Percentiles rank a stretch among this genome's conserved stretches.
Conservation (phyloP, 2,113 vertebrate species). For the Pelobates fuscus region DNA sequence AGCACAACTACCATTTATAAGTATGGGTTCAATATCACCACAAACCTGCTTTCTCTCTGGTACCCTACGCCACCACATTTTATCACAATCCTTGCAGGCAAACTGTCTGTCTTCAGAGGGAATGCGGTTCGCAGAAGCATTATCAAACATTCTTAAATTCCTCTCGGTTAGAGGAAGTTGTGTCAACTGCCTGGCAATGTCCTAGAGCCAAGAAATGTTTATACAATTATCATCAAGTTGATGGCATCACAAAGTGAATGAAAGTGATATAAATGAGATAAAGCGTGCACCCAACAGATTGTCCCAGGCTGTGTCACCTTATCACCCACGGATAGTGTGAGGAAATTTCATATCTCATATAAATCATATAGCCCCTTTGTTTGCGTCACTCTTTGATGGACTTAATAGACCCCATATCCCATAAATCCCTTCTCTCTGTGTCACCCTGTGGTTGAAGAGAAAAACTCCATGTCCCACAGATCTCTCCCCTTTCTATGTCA, state of each 20-base stretch:
- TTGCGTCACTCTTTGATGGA: not conserved
- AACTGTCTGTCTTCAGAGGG: conserved; percentile 66
- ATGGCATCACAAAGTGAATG: no score
- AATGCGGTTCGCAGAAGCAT: conserved; percentile 65
- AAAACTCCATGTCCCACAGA: conserved; percentile 1
- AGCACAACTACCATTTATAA: not conserved
- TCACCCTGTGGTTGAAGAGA: not conserved
- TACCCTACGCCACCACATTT: conserved; percentile 73
- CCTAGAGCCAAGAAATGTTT: conserved; percentile 46
- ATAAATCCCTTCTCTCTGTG: not conserved
- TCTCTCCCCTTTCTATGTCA: not conserved
- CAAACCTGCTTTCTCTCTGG: conserved; percentile 71
- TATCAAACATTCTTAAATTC: conserved; percentile 73
- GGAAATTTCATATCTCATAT: no score
- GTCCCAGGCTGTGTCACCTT: no score
- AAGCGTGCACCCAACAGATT: not conserved
- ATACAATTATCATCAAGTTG: not conserved
- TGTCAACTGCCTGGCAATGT: conserved; percentile 51
- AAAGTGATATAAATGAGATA: no score
- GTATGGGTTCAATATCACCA: not conserved
- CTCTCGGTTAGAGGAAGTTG: conserved; percentile 64
- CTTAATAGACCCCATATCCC: not conserved
- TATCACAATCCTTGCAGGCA: conserved; percentile 68
- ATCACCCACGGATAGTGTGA: no score
- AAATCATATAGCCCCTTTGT: not conserved